phyloP scores from a whole-genome alignment of 2,113 vertebrate species.

The Ahaetulla prasina region DNA sequence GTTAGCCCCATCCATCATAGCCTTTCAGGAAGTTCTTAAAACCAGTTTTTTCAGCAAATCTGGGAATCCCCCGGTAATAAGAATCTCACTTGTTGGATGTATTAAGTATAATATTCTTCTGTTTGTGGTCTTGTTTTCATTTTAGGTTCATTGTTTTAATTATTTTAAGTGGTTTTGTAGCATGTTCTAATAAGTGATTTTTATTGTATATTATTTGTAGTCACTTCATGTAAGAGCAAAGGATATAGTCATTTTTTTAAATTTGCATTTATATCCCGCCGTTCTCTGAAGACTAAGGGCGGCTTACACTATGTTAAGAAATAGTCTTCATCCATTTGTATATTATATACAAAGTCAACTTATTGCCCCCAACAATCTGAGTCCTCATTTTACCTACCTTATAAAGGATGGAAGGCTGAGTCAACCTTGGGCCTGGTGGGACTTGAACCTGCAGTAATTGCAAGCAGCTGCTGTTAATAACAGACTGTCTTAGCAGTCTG shows the following conservation, averaged over 20 bases:
- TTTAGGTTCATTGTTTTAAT: background rate
- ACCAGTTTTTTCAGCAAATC: background rate
- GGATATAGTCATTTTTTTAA: background rate
- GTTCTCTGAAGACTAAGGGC: too few relatives aligned
- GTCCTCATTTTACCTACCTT: too few relatives aligned
- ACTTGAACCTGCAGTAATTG: too few relatives aligned
- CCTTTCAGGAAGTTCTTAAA: background rate
- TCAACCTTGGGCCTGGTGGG: too few relatives aligned
- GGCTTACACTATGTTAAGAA: too few relatives aligned
- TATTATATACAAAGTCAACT: too few relatives aligned
- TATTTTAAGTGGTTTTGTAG: background rate
- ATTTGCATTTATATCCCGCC: too few relatives aligned
- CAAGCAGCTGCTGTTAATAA: too few relatives aligned
- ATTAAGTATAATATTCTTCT: background rate
- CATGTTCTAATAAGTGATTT: background rate
- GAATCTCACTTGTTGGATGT: background rate
- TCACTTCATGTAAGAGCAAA: background rate
- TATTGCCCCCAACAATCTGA: too few relatives aligned
- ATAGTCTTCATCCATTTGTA: too few relatives aligned
- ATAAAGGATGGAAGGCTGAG: too few relatives aligned
- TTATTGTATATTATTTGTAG: background rate
- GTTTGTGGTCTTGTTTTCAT: background rate
- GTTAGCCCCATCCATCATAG: background rate
- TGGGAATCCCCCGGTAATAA: background rate
- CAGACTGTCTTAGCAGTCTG: too few relatives aligned